Conservation (phyloP, 1,140 invertebrate genomes). For the Hyles euphorbiae region DNA sequence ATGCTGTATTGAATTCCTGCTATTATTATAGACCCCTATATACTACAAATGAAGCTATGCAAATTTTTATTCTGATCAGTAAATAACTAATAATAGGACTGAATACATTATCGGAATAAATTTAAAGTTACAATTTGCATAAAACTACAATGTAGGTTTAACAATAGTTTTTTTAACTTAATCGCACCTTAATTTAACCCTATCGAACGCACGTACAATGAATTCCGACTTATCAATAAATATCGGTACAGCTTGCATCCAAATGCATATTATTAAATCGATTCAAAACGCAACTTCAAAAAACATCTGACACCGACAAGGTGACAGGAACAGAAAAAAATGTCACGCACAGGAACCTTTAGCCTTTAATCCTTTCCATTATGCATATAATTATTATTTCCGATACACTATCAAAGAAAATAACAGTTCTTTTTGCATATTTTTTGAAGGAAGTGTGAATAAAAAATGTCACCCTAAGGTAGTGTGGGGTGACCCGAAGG, state of each 20-base stretch:
- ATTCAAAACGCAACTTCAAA: slow-evolving; percentile 36
- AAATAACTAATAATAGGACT: no score
- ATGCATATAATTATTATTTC: slow-evolving; percentile 76
- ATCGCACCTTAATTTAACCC: slow-evolving; percentile 19
- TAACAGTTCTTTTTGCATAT: slow-evolving; percentile 69
- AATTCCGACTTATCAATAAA: slow-evolving; percentile 36
- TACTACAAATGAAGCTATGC: no score
- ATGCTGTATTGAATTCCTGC: no score
- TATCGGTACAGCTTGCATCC: slow-evolving; percentile 41
- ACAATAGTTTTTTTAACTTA: slow-evolving; percentile 6
- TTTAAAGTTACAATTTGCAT: slow-evolving; percentile 24
- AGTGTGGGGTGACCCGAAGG: slow-evolving; percentile 57
- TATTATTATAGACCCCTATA: no score
- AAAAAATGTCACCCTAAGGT: slow-evolving; percentile 72
- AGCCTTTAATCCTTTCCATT: slow-evolving; percentile 70
- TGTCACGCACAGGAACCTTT: slow-evolving; percentile 51
- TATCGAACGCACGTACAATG: slow-evolving; percentile 19
- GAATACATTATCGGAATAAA: no score
- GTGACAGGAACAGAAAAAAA: slow-evolving; percentile 65
- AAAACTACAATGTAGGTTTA: slow-evolving; percentile 7
- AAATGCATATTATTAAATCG: slow-evolving; percentile 58
- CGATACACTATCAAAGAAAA: slow-evolving; percentile 68
- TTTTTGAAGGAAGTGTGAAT: slow-evolving; percentile 71
- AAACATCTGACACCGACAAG: slow-evolving; percentile 57
- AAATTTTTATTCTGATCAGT: no score